phyloP scores from a whole-genome alignment of 2,888 invertebrate species.

The Lithophane leautieri region DNA sequence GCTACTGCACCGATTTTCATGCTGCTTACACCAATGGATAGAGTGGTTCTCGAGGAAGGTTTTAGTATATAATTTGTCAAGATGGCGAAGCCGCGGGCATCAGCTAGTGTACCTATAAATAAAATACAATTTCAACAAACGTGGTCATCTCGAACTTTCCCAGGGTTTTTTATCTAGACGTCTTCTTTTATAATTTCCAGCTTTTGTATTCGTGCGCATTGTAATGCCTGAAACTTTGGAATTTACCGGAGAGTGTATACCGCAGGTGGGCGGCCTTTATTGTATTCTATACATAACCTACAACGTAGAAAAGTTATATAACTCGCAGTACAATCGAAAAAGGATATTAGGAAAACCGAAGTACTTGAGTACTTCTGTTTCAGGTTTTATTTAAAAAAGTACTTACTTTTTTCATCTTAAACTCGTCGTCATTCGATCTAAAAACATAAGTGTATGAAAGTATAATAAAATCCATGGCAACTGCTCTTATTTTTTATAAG shows the following conservation, averaged over 20 bases:
- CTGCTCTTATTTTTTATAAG: slow-evolving; percentile 21
- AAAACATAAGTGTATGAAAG: neutral
- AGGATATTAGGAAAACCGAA: neutral
- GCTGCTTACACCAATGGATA: no score
- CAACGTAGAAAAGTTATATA: slow-evolving; percentile 26
- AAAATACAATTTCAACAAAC: neutral
- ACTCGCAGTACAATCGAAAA: slow-evolving; percentile 4
- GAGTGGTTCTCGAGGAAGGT: no score
- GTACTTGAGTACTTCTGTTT: neutral
- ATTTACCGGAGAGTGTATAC: slow-evolving; percentile 15
- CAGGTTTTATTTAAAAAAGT: neutral
- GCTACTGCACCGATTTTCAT: no score
- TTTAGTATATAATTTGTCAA: no score
- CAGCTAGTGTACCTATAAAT: no score
- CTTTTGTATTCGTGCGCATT: slow-evolving; percentile 29
- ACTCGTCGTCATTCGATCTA: neutral
- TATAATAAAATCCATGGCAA: slow-evolving; percentile 7
- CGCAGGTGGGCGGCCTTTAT: slow-evolving; percentile 39
- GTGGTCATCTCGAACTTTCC: slow-evolving; percentile 15
- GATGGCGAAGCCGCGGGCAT: no score
- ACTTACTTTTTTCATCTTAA: neutral
- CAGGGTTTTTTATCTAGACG: neutral
- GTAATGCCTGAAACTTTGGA: slow-evolving; percentile 11
- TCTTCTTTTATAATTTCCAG: neutral
- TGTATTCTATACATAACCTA: slow-evolving; percentile 23